Percentiles rank a stretch among this genome's conserved stretches.
Evolutionary conservation across 1,140 invertebrate species (phyloP).

Genomic region (Drosophila tani): DNA sequence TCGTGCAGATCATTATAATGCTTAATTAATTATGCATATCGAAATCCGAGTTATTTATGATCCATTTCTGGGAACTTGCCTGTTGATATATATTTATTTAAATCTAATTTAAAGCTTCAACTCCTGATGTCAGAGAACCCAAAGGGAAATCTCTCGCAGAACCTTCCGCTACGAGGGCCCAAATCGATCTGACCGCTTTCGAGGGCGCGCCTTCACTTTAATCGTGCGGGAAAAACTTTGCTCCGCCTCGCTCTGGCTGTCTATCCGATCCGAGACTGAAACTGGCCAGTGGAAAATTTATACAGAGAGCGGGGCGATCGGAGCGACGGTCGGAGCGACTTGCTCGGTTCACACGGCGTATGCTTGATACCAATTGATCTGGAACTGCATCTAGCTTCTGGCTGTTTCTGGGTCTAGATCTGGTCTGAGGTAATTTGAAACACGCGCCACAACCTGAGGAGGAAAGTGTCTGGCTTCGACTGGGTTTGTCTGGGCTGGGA

Average conservation of each 20-base stretch:
- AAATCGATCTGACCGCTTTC: conserved; percentile 67
- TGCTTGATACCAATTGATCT: conserved; percentile 55
- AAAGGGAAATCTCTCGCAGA: conserved; percentile 14
- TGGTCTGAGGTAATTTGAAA: conserved; percentile 26
- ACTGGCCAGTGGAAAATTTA: conserved; percentile 50
- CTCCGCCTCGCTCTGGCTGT: background rate
- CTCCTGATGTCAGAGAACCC: conserved; percentile 22
- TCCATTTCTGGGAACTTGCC: conserved; percentile 16
- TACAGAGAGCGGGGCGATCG: conserved; percentile 10
- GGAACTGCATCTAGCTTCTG: conserved; percentile 29
- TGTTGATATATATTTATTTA: conserved; percentile 23
- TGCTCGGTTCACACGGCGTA: conserved; percentile 55
- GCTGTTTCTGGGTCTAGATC: conserved; percentile 6
- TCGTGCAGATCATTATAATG: conserved; percentile 39
- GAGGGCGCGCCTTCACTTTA: conserved; percentile 63
- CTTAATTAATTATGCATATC: conserved; percentile 57
- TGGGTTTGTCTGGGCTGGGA: background rate
- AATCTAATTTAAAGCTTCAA: too few species aligned
- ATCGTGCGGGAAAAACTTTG: conserved; percentile 60
- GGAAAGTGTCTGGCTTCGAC: conserved; percentile 11
- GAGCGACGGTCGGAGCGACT: background rate
- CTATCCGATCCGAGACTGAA: conserved; percentile 15
- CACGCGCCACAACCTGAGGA: conserved; percentile 12
- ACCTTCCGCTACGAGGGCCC: conserved; percentile 45
- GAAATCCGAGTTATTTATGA: conserved; percentile 30